phyloP scores from a whole-genome alignment of 2,888 invertebrate species.

The Cyrtodaria siliqua region DNA sequence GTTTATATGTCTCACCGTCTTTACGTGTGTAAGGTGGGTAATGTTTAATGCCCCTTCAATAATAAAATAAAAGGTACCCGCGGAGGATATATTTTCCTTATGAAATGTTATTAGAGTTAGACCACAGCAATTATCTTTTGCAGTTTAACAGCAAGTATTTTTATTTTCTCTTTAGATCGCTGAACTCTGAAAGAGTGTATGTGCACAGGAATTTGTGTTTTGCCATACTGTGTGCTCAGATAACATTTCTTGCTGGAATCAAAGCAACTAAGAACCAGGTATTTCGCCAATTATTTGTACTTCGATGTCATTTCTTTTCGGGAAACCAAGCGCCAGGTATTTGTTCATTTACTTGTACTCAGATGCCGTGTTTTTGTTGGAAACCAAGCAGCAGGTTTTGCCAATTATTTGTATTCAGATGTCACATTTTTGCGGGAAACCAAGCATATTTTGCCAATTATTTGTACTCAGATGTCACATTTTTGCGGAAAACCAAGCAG shows the following conservation, averaged over 20 bases:
- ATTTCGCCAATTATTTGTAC: too few species aligned
- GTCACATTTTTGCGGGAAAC: too few species aligned
- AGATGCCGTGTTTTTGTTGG: too few species aligned
- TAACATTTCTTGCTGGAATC: slow-evolving; percentile 72
- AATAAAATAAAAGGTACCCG: background rate
- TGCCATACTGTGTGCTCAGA: slow-evolving; percentile 73
- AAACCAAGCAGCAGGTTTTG: too few species aligned
- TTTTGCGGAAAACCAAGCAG: too few species aligned
- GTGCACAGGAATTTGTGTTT: slow-evolving; percentile 78
- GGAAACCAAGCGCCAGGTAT: too few species aligned
- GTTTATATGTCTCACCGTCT: slow-evolving; percentile 73
- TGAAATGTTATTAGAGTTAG: background rate
- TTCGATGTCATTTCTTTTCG: too few species aligned
- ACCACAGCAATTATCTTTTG: background rate
- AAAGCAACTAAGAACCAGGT: slow-evolving; percentile 70
- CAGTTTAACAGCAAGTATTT: background rate
- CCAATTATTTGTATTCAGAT: too few species aligned
- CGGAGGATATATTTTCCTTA: background rate
- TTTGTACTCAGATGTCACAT: too few species aligned
- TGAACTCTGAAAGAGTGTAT: slow-evolving; percentile 75
- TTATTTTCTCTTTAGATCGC: slow-evolving; percentile 60
- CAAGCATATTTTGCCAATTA: too few species aligned
- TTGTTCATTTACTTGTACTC: too few species aligned
- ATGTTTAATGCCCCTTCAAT: background rate
- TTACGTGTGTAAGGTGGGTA: slow-evolving; percentile 74